phyloP scores from a whole-genome alignment of 2,888 invertebrate species.

The Platynereis dumerilii region DNA sequence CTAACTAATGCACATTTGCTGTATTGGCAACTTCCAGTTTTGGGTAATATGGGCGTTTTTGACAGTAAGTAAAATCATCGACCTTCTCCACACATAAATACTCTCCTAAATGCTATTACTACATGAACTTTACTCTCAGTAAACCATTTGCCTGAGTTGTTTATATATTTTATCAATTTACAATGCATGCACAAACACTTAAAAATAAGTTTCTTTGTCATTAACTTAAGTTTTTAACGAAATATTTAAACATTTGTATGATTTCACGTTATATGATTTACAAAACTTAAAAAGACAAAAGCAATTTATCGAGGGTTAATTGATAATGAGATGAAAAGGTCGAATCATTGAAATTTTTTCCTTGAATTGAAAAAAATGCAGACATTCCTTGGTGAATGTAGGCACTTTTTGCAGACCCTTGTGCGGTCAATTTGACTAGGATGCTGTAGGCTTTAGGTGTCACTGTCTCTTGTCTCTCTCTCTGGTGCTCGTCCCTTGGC shows the following conservation, averaged over 20 bases:
- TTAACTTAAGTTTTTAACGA: slow-evolving; percentile 18
- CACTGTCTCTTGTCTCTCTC: too few species aligned
- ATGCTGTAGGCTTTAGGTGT: too few species aligned
- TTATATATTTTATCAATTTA: background rate
- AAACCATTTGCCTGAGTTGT: slow-evolving; percentile 25
- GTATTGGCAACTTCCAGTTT: slow-evolving; percentile 25
- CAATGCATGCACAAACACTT: background rate
- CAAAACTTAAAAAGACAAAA: background rate
- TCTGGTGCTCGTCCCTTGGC: too few species aligned
- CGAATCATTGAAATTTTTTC: too few species aligned
- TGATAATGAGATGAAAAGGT: too few species aligned
- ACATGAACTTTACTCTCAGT: background rate
- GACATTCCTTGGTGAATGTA: too few species aligned
- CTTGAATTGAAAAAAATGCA: too few species aligned
- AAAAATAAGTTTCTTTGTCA: background rate
- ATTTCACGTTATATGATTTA: slow-evolving; percentile 24
- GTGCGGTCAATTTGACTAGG: too few species aligned
- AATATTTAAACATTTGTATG: slow-evolving; percentile 27
- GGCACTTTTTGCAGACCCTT: too few species aligned
- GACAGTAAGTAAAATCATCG: slow-evolving; percentile 25
- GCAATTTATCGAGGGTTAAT: too few species aligned
- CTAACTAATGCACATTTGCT: slow-evolving; percentile 27
- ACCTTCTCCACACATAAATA: slow-evolving; percentile 21
- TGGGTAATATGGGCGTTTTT: slow-evolving; percentile 23
- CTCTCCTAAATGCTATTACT: slow-evolving; percentile 15